Evolutionary conservation across 2,888 invertebrate species (phyloP).

Genomic region (Rhyacophila evoluta): DNA sequence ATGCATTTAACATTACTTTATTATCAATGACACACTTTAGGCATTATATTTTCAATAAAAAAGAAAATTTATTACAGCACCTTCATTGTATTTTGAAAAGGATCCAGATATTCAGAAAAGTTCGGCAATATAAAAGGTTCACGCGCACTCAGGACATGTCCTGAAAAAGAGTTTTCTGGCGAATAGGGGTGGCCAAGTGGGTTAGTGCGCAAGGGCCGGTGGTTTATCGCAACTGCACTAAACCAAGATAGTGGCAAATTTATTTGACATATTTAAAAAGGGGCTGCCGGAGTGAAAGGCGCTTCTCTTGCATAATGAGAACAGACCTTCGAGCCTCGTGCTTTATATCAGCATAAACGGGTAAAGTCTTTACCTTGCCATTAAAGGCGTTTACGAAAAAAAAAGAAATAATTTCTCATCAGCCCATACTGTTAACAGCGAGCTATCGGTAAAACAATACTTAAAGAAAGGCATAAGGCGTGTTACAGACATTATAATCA

Average conservation of each 20-base stretch:
- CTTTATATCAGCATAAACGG: background rate
- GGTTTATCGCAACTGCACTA: conserved; percentile 52
- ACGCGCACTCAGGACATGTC: background rate
- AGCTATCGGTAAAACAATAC: too few species aligned
- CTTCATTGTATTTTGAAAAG: background rate
- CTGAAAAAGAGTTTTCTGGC: background rate
- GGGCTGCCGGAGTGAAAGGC: conserved; percentile 38
- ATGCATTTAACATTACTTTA: conserved; percentile 2
- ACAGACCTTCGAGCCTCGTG: conserved; percentile 2
- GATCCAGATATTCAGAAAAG: background rate
- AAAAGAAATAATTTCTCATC: background rate
- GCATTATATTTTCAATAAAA: background rate
- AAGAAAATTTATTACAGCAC: background rate
- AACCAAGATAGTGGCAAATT: conserved; percentile 53
- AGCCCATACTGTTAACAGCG: too few species aligned
- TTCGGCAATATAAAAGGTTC: too few species aligned
- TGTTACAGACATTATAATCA: too few species aligned
- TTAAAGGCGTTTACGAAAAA: background rate
- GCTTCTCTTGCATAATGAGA: conserved; percentile 39
- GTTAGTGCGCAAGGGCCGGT: conserved; percentile 33
- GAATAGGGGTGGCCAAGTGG: conserved; percentile 23
- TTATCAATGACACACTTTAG: background rate
- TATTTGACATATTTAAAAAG: conserved; percentile 53
- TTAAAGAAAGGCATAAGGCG: too few species aligned
- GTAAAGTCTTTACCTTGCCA: background rate